Evolutionary conservation across 1,140 invertebrate species (phyloP).

Genomic region (Lordiphosa mommai): DNA sequence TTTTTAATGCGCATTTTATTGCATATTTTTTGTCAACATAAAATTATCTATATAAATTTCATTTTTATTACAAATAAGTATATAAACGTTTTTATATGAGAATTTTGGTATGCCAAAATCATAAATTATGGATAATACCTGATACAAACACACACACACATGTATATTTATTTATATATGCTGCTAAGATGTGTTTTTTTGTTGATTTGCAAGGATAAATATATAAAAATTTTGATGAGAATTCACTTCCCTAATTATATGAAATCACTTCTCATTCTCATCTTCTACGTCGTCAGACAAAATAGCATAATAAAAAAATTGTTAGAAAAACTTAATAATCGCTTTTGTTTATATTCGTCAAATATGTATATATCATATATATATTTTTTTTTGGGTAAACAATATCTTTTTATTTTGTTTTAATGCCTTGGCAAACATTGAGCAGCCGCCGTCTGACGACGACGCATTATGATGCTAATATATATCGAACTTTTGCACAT

Average conservation of each 20-base stretch:
- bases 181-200: too few species aligned
- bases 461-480: conserved; percentile 36
- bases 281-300: conserved; percentile 6
- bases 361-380: too few species aligned
- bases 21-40: conserved; percentile 21
- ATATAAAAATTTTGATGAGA: too few species aligned
- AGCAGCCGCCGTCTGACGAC: conserved; percentile 28
- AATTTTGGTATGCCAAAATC: conserved; percentile 23
- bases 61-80: conserved; percentile 6
- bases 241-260: not conserved
- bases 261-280: not conserved
- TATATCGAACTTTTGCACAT: conserved; percentile 11
- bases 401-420: conserved; percentile 28
- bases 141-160: too few species aligned
- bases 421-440: conserved; percentile 55
- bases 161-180: too few species aligned
- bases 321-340: conserved; percentile 56
- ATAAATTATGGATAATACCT: conserved; percentile 24
- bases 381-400: conserved; percentile 47
- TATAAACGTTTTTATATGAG: conserved; percentile 34
- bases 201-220: too few species aligned
- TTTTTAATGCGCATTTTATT: conserved; percentile 34
- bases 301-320: conserved; percentile 14
- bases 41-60: conserved; percentile 15
- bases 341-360: conserved; percentile 44